Evolutionary conservation across 2,888 invertebrate genomes (phyloP).

Genomic region (Gnatocerus cornutus): DNA sequence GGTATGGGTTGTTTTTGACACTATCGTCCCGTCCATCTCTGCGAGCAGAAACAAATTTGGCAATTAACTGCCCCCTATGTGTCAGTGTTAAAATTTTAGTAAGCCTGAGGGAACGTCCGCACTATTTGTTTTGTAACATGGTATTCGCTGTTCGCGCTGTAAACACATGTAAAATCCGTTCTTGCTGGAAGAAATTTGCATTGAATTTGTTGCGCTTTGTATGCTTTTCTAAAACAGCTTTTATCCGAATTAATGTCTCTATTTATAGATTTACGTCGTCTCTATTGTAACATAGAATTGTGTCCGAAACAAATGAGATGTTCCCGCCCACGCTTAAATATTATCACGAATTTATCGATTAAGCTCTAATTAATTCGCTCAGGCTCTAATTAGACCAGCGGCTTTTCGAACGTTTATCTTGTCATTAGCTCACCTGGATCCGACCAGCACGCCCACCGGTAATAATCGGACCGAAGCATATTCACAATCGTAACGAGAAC

Average conservation of each 20-base stretch:
- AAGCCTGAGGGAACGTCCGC: constrained; percentile 15
- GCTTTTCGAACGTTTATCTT: constrained; percentile 58
- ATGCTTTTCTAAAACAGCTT: constrained; percentile 20
- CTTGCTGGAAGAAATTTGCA: constrained; percentile 56
- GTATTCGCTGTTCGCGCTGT: constrained; percentile 11
- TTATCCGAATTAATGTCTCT: constrained; percentile 28
- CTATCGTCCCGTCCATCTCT: constrained; percentile 10
- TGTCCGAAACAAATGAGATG: constrained; percentile 53
- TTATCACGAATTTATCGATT: constrained; percentile 61
- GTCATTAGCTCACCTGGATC: constrained; percentile 58
- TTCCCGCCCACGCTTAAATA: constrained; percentile 57
- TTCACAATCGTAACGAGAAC: constrained; percentile 53
- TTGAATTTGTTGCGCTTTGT: constrained; percentile 57
- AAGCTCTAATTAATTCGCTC: constrained; percentile 59
- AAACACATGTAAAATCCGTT: constrained; percentile 50
- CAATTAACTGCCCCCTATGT: constrained; percentile 11
- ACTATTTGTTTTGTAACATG: constrained; percentile 30
- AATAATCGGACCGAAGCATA: constrained; percentile 60
- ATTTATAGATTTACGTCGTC: constrained; percentile 19
- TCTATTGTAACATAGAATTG: constrained; percentile 29
- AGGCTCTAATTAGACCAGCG: constrained; percentile 59
- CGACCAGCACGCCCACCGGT: constrained; percentile 55
- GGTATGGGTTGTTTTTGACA: neutral
- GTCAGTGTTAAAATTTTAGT: constrained; percentile 23
- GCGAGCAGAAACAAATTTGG: constrained; percentile 9